Evolutionary conservation across 2,888 invertebrate species (phyloP).

Genomic region (Dolichopus griseipennis): DNA sequence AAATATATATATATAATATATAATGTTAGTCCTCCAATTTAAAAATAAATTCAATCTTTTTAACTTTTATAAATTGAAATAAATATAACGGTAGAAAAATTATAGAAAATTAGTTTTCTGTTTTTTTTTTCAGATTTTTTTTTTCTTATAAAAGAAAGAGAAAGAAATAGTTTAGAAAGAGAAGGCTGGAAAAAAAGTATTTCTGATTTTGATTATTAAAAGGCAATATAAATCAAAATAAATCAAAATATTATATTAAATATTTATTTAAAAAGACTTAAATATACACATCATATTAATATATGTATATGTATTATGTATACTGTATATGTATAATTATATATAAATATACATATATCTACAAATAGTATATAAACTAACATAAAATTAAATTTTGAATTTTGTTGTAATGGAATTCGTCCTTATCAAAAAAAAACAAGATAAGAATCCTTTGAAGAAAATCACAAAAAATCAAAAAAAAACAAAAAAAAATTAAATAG

Average conservation of each 20-base stretch:
- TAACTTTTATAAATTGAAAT: not conserved
- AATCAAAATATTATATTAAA: not conserved
- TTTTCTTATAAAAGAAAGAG: not conserved
- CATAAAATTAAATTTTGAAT: no score
- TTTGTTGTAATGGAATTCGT: not conserved
- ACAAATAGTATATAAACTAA: no score
- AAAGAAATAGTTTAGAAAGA: no score
- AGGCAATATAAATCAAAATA: slow-evolving; percentile 6
- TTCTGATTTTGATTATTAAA: not conserved
- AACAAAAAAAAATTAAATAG: no score
- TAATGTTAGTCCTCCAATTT: no score
- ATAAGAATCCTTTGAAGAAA: not conserved
- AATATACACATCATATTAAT: not conserved
- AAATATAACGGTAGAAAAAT: not conserved
- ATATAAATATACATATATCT: no score
- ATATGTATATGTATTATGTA: not conserved
- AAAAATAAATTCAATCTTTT: no score
- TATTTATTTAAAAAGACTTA: not conserved
- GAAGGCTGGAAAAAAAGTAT: no score
- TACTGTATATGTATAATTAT: no score
- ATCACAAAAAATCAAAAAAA: not conserved
- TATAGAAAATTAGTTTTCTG: not conserved
- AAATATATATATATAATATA: no score
- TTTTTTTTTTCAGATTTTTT: not conserved
- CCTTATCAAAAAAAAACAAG: not conserved